Evolutionary conservation across 2,888 invertebrate genomes (phyloP), one percentile per base, ranked within the genome.

Genomic region (Seira musarum): DNA sequence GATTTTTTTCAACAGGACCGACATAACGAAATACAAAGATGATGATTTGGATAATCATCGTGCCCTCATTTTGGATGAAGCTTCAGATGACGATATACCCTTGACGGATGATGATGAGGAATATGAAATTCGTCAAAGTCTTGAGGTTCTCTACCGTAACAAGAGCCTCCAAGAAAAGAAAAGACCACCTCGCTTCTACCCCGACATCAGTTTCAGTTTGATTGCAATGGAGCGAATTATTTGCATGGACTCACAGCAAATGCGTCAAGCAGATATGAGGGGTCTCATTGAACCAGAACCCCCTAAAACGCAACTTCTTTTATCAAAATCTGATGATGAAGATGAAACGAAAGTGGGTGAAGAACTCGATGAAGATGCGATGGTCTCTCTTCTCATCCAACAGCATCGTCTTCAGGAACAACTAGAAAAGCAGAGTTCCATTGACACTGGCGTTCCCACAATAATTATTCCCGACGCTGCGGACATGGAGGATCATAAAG

Each of bases 241-340:
- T 25, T 85, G 85, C 53, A 84, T 85, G 83, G 82, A 83, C 24
- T 75, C 83, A 22, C 82, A 83, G 61, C 86, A 86, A 78, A 73
- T 82, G 25, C 78, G 82, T 21, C 85, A 85, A 60, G 85, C 85
- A 15, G 85, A 83, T 65, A 85, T 86, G 85, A 60, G 86, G 53
- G 86, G 85, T 15, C 80, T 85, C 40, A 79, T 78, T 19, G 80
- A 79, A 21, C 70, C 72, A 0, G 82, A 80, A 69, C 53, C 64
- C 0, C 61, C 49, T 24, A 76, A 80, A 17, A 3, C 35, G 1
- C 15, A 61, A 10, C 0, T 49, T 1, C 35, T 49, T 13, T 1
- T 65, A 10, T 5, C 17, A 2, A 73, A 71, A 19, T 49, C 46
- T 8, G 76, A 74, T 13, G 80, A 75, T 1, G 74, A 68, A 17